A percentile compares a stretch with the other conserved stretches of the same genome.
phyloP scores from a whole-genome alignment of 2,113 vertebrate species.

The Clupea harengus region DNA sequence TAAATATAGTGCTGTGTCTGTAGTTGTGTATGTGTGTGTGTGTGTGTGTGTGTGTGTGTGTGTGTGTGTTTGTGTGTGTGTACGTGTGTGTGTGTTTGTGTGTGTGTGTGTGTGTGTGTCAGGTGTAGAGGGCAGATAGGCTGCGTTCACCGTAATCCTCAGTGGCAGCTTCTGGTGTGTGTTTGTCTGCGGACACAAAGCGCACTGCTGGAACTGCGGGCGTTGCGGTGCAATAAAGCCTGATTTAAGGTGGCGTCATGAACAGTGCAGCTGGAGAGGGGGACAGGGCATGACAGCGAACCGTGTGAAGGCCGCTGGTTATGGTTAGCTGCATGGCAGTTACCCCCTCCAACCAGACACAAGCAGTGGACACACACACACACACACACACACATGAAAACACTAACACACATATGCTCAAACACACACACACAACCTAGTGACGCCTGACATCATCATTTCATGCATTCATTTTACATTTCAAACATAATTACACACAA shows the following conservation, averaged over 20 bases:
- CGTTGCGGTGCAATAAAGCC: neutral
- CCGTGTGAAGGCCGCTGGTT: neutral
- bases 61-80: neutral
- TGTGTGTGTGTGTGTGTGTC: slow-evolving; percentile 1
- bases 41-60: neutral
- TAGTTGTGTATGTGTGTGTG: neutral
- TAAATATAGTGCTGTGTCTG: neutral
- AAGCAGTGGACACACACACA: neutral
- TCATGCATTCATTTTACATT: neutral
- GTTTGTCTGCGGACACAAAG: neutral
- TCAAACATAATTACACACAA: neutral
- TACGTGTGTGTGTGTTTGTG: neutral
- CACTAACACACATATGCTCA: neutral
- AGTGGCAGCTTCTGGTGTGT: neutral
- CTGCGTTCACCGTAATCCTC: neutral
- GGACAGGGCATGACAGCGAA: slow-evolving; percentile 17
- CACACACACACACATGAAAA: neutral
- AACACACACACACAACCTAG: neutral
- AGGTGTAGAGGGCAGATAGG: slow-evolving; percentile 1
- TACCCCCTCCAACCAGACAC: neutral
- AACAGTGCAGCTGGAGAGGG: neutral
- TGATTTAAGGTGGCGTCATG: slow-evolving; percentile 35
- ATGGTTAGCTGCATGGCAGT: slow-evolving; percentile 21
- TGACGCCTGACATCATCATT: neutral
- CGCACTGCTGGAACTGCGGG: neutral